Conservation (phyloP, 1,140 invertebrate genomes). For the Leptopilina boulardi region DNA sequence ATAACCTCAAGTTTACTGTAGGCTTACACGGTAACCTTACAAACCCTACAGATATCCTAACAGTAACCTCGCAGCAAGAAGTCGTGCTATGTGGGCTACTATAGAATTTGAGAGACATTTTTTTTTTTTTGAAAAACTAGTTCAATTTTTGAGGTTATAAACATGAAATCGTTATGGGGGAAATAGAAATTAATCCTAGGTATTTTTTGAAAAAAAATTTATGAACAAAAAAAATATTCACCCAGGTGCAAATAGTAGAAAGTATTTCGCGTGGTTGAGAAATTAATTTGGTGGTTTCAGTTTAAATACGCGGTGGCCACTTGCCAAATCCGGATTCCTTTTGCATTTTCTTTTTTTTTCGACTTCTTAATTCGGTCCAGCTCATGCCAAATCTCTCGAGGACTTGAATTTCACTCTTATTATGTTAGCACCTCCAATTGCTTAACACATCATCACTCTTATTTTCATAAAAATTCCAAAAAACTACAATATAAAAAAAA, state of each 20-base stretch:
- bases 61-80: too few relatives aligned
- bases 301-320: neutral
- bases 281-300: conserved; percentile 11
- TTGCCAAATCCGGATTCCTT: conserved; percentile 26
- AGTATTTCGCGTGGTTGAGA: neutral
- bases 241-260: neutral
- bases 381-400: conserved; percentile 29
- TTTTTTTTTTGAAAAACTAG: too few relatives aligned
- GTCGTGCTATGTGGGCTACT: too few relatives aligned
- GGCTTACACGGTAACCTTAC: too few relatives aligned
- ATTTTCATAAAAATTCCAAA: conserved; percentile 10
- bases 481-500: neutral
- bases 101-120: too few relatives aligned
- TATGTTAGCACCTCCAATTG: conserved; percentile 25
- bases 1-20: too few relatives aligned
- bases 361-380: neutral
- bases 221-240: too few relatives aligned
- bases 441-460: neutral
- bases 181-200: too few relatives aligned
- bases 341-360: neutral
- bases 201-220: neutral
- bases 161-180: too few relatives aligned
- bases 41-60: too few relatives aligned
- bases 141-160: too few relatives aligned
- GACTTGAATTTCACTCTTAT: conserved; percentile 12